These are phyloP conservation scores for Anarhynchus alexandrinus DNA, from an alignment of 2,113 vertebrate species.

Conservation along the genomic window DNA sequence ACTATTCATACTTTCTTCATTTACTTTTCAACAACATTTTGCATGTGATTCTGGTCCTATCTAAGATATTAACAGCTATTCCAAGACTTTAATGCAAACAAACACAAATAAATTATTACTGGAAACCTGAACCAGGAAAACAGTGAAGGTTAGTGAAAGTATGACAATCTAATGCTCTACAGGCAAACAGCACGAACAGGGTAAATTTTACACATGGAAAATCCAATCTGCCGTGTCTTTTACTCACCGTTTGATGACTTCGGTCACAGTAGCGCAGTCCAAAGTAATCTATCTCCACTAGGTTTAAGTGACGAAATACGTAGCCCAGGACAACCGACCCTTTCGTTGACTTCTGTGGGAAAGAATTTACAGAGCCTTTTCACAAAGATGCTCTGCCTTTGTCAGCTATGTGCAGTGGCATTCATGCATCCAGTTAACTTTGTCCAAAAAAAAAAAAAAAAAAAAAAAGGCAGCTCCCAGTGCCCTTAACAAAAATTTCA, in stretches of 20 bases:
- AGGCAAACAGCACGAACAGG: background rate
- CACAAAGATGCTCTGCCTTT: constrained; percentile 55
- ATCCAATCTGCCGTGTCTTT: background rate
- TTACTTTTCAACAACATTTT: background rate
- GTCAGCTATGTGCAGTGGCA: constrained; percentile 44
- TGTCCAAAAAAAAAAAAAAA: background rate
- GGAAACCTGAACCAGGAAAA: background rate
- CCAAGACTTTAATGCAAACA: background rate
- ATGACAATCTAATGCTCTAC: background rate
- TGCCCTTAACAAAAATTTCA: constrained; percentile 20
- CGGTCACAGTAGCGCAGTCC: constrained; percentile 90
- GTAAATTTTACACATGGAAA: background rate
- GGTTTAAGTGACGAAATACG: constrained; percentile 86
- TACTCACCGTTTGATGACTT: constrained; percentile 89
- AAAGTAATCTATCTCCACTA: constrained; percentile 89
- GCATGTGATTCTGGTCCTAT: background rate
- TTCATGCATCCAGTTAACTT: constrained; percentile 55
- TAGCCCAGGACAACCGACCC: constrained; percentile 84
- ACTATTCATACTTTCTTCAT: background rate
- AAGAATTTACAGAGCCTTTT: constrained; percentile 73
- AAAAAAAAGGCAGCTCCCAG: background rate
- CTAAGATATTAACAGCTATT: background rate
- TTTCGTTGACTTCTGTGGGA: constrained; percentile 90
- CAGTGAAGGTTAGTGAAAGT: background rate
- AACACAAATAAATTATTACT: background rate